Base-by-base conservation (phyloP, 2,888 invertebrate genomes). In the Papilio demoleus region DNA sequence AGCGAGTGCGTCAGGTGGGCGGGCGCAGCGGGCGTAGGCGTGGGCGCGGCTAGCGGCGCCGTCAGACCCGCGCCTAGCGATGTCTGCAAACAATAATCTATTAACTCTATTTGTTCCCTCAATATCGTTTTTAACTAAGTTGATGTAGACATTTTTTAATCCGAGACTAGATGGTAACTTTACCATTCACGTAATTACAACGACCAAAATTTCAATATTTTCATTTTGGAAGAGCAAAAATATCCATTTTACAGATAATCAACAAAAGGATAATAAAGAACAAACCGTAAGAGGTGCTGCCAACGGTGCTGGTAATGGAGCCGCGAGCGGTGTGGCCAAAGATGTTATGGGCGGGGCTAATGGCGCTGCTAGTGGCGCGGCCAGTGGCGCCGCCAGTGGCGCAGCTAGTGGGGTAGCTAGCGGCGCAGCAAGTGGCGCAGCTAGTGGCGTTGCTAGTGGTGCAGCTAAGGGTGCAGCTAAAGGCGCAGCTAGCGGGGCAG, bases 1-100 rank as follows among this genome's bases (percentile, higher is more conserved):
- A 92, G 84, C 63, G 91, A 81, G 80, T 91, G 92, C 62, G 93
- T 80, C 12, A 93, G 87, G 79, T 92, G 93, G 36, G 88, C 80
- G 67, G 89, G 85, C 70, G 91, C 84, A 63, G 93, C 83, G 12
- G 91, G 87, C 38, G 89, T 86, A 40, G 91, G 90, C 40, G 91
- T 88, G 74, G 91, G 88, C 58, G 92, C 91, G 71, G 90, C 88
- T 62, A 90, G 88, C 67, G 88, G 84, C 38, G 88, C 84, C 40
- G 86, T 82, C 53, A 78, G 81, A 71, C 68, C 72, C 36, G 80
- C 69, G 67, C 85, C 72, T 65, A 81, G 72, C 5, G 85, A 72
- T 75, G 86, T 87, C 78, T 90, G 91, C 73, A 93, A 31, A 22
- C 17, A 38, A 59, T 8, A 36, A 22, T 9, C 22, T n/a, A 22